Evolutionary conservation across 2,888 invertebrate genomes (phyloP).

Genomic region (Oscheius myriophilus): DNA sequence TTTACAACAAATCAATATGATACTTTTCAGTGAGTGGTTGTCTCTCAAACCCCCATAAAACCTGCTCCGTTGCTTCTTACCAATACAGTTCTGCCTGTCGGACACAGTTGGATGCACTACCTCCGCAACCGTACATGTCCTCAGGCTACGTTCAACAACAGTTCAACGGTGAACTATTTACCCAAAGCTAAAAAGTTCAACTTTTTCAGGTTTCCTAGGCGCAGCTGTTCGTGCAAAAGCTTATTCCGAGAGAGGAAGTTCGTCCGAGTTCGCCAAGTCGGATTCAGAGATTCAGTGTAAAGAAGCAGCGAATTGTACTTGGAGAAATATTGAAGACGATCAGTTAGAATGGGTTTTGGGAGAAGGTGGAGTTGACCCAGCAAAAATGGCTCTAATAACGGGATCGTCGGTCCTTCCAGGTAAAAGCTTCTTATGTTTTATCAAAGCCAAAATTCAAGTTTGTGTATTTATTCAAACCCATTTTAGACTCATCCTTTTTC

Average conservation of each 20-base stretch:
- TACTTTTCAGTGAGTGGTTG: conserved; percentile 35
- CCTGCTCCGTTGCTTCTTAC: conserved; percentile 50
- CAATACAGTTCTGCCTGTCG: conserved; percentile 44
- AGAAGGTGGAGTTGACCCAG: conserved; percentile 51
- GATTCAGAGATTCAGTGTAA: conserved; percentile 51
- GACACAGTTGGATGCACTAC: conserved; percentile 29
- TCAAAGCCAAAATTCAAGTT: neutral
- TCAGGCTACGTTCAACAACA: neutral
- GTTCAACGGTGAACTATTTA: conserved; percentile 1
- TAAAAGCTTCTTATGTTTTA: conserved; percentile 26
- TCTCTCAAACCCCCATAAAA: conserved; percentile 46
- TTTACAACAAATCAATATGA: neutral
- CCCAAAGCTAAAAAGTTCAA: neutral
- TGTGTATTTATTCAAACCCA: too few relatives aligned
- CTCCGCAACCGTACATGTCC: conserved; percentile 20
- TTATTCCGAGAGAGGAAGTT: conserved; percentile 43
- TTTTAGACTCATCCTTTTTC: conserved; percentile 49
- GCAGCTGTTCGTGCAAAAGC: conserved; percentile 47
- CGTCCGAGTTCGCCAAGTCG: conserved; percentile 42
- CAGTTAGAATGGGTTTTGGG: conserved; percentile 58
- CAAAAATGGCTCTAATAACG: conserved; percentile 50
- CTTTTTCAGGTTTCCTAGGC: conserved; percentile 49
- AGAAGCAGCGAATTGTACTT: conserved; percentile 42
- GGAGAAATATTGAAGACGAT: conserved; percentile 55
- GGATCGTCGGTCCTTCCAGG: conserved; percentile 55